Evolutionary conservation across 2,797 vertebrate species (phyloP).

Genomic region (Pempheris klunzingeri): DNA sequence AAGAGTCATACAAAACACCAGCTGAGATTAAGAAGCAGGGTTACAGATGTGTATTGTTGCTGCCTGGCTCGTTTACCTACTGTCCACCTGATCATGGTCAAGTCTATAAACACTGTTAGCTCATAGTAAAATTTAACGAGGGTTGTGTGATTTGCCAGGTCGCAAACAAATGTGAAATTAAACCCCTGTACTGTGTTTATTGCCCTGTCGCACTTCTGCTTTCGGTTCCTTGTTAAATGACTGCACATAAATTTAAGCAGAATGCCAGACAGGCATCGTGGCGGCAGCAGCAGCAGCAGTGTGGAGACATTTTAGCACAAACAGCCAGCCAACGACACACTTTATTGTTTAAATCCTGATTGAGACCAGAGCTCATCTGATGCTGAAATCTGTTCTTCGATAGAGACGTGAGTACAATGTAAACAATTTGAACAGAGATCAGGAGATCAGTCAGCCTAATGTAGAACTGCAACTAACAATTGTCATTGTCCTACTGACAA

Average conservation of each 20-base stretch:
- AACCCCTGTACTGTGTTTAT: not conserved
- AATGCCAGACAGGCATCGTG: not conserved
- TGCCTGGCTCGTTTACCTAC: not conserved
- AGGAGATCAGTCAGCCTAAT: not conserved
- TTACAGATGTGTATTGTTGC: not conserved
- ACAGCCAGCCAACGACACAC: not conserved
- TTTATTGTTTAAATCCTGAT: not conserved
- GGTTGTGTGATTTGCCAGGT: not conserved
- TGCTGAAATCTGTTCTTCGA: not conserved
- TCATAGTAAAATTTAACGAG: slow-evolving; percentile 10
- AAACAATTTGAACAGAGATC: not conserved
- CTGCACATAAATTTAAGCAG: not conserved
- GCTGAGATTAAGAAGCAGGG: not conserved
- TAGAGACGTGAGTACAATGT: not conserved
- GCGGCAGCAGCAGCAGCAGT: not conserved
- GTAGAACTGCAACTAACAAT: not conserved
- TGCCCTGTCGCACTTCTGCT: not conserved
- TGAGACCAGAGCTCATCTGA: not conserved
- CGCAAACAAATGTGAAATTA: not conserved
- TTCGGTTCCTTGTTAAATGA: not conserved
- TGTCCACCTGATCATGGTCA: not conserved
- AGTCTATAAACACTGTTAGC: slow-evolving; percentile 6
- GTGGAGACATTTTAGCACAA: not conserved
- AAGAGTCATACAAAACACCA: not conserved
- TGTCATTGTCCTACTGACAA: not conserved